These are phyloP conservation scores for Melipona quadrifasciata DNA, from an alignment of 1,140 invertebrate species.

Conservation along the genomic window DNA sequence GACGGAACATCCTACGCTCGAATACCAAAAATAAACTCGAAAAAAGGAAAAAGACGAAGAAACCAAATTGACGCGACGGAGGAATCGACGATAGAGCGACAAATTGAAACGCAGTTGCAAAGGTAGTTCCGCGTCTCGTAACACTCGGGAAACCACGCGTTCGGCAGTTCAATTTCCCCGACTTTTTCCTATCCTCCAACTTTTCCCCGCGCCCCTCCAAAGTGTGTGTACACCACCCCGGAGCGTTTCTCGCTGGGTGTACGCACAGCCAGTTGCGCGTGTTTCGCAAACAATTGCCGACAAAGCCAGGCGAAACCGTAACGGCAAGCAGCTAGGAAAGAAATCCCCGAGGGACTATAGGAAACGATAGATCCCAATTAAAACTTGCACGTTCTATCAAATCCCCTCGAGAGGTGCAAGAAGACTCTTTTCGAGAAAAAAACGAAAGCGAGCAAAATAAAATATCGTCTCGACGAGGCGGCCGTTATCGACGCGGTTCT, in stretches of 20 bases:
- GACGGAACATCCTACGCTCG: no score
- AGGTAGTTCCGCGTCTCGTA: not conserved
- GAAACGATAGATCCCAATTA: not conserved
- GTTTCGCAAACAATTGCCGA: not conserved
- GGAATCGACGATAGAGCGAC: not conserved
- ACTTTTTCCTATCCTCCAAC: not conserved
- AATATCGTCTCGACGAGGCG: not conserved
- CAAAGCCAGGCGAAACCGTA: not conserved
- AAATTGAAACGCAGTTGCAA: no score
- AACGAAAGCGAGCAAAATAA: no score
- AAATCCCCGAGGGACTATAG: not conserved
- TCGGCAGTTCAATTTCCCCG: constrained; percentile 27
- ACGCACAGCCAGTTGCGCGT: not conserved
- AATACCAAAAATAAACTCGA: no score
- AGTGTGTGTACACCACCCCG: not conserved
- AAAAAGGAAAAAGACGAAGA: no score
- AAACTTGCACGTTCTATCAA: not conserved
- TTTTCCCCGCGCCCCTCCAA: not conserved
- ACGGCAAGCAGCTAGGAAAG: not conserved
- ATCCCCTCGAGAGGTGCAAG: not conserved
- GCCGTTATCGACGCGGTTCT: constrained; percentile 5
- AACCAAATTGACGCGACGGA: no score
- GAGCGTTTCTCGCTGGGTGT: not conserved
- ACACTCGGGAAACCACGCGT: not conserved
- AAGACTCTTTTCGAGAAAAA: no score